phyloP scores from a whole-genome alignment of 2,888 invertebrate species.

The Leistus spinibarbis region DNA sequence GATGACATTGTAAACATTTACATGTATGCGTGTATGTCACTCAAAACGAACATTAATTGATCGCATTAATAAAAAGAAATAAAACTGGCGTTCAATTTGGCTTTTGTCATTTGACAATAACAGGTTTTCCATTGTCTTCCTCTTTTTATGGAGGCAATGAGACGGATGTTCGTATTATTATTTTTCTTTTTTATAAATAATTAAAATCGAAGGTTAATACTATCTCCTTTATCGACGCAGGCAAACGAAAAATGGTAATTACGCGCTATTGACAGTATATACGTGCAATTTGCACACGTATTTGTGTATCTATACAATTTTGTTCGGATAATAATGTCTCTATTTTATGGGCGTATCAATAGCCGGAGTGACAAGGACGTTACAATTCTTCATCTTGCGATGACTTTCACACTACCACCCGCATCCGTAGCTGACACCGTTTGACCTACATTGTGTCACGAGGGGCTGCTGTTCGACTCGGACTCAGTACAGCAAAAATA shows the following conservation, averaged over 20 bases:
- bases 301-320: not conserved
- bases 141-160: not conserved
- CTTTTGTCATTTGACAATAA: not conserved
- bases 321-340: not conserved
- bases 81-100: not conserved
- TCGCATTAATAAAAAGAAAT: conserved; percentile 4
- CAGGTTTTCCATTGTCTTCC: not conserved
- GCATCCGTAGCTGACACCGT: not conserved
- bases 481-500: not conserved
- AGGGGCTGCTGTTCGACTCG: not conserved
- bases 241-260: conserved; percentile 5
- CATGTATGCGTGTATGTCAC: not conserved
- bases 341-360: not conserved
- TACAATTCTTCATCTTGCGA: not conserved
- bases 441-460: not conserved
- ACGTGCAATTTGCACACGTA: not conserved
- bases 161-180: not conserved
- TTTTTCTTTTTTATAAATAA: conserved; percentile 6
- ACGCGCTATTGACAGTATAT: not conserved
- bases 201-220: conserved; percentile 5
- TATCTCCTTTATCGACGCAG: not conserved
- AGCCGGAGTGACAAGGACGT: not conserved
- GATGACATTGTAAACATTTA: not conserved
- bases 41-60: not conserved
- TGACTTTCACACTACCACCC: not conserved